Conservation (phyloP, 1,140 invertebrate species). For the Antheraea pernyi region DNA sequence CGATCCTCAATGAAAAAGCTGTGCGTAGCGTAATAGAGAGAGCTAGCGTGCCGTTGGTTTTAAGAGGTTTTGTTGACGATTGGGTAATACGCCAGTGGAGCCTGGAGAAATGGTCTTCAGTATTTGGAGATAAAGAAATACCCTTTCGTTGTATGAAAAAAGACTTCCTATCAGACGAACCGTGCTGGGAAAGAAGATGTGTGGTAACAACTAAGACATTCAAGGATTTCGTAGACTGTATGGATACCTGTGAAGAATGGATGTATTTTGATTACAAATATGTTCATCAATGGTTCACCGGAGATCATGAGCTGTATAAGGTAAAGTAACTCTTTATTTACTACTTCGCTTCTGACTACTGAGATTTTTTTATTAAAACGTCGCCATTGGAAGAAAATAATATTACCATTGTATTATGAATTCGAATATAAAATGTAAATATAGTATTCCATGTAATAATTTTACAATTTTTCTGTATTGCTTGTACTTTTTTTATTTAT, state of each 20-base stretch:
- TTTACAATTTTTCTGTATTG: too few relatives aligned
- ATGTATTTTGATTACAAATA: slow-evolving; percentile 94
- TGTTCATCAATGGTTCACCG: slow-evolving; percentile 84
- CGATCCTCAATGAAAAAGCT: slow-evolving; percentile 43
- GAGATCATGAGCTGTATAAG: slow-evolving; percentile 81
- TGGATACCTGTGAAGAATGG: slow-evolving; percentile 78
- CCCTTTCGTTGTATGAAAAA: slow-evolving; percentile 70
- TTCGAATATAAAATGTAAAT: too few relatives aligned
- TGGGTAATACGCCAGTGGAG: slow-evolving; percentile 67
- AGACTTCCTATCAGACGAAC: slow-evolving; percentile 75
- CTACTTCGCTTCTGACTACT: too few relatives aligned
- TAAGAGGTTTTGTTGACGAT: slow-evolving; percentile 50
- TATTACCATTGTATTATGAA: too few relatives aligned
- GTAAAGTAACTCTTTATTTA: slow-evolving; percentile 51
- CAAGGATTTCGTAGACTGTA: slow-evolving; percentile 81
- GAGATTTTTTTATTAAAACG: too few relatives aligned
- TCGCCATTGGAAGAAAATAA: too few relatives aligned
- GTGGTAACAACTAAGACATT: slow-evolving; percentile 78
- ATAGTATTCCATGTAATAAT: too few relatives aligned
- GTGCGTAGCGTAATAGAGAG: slow-evolving; percentile 46
- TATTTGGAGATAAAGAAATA: slow-evolving; percentile 64
- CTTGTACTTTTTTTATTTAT: too few relatives aligned
- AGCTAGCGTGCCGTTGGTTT: slow-evolving; percentile 49
- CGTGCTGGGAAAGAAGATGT: slow-evolving; percentile 89
- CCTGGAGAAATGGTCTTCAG: slow-evolving; percentile 74